Percentiles rank a stretch among this genome's conserved stretches.
Evolutionary conservation across 2,888 invertebrate genomes (phyloP).

Genomic region (Tillus elongatus): DNA sequence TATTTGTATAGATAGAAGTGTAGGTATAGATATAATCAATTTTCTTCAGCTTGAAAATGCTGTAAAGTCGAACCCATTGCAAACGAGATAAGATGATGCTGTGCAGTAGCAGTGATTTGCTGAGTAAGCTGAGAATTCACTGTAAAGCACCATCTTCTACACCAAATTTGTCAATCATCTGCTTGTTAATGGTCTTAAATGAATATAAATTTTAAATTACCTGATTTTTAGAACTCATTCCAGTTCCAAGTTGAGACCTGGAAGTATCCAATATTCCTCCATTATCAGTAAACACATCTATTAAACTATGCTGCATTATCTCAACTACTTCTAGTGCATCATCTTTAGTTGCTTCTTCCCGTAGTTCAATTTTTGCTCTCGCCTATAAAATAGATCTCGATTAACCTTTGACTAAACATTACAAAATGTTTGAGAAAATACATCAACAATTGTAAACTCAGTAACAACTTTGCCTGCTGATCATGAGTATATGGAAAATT

Average conservation of each 20-base stretch:
- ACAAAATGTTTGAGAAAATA: no score
- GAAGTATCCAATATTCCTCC: slow-evolving; percentile 56
- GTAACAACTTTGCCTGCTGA: no score
- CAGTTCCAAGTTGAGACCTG: slow-evolving; percentile 62
- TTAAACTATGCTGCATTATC: slow-evolving; percentile 69
- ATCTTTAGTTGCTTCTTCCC: slow-evolving; percentile 65
- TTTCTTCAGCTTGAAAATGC: not conserved
- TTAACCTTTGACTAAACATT: no score
- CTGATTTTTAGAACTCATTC: slow-evolving; percentile 61
- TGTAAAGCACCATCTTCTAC: no score
- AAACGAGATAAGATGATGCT: no score
- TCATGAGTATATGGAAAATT: no score
- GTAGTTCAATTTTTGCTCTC: slow-evolving; percentile 76
- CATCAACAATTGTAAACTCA: no score
- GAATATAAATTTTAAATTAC: slow-evolving; percentile 34
- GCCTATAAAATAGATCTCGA: slow-evolving; percentile 53
- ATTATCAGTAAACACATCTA: slow-evolving; percentile 67
- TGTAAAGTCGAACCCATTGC: not conserved
- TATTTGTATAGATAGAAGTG: no score
- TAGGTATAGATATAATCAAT: no score
- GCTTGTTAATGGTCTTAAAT: no score
- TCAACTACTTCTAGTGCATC: slow-evolving; percentile 84
- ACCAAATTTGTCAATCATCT: slow-evolving; percentile 3
- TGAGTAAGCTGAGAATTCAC: no score
- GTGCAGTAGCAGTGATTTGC: no score